Evolutionary conservation across 2,888 invertebrate genomes (phyloP), one percentile per base, ranked within the genome.

Genomic region (Lithosia quadra): DNA sequence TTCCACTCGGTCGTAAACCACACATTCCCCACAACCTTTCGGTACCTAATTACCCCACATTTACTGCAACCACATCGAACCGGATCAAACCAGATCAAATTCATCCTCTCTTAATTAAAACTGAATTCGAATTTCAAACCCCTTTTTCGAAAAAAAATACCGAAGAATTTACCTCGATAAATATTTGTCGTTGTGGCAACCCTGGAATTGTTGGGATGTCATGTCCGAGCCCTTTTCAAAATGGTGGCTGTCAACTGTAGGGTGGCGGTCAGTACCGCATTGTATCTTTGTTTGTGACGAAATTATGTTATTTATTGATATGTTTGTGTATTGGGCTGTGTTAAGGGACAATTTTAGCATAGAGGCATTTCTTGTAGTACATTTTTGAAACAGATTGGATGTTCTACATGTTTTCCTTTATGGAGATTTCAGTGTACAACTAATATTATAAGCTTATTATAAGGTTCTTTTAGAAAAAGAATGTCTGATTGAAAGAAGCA

Each of bases 171-270:
- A 72, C 72, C 77, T 84, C 85, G 83, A 86, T 88, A 91, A 90
- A 91, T 90, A 89, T 49, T 90, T 85, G 85, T 78, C 56, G 69
- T 69, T 84, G 76, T 86, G 90, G 83, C 85, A 93, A 80, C 93
- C 93, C 93, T 91, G 84, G 78, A 83, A 84, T 86, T 81, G 86
- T 82, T 80, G 78, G 83, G 80, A 80, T 87, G 90, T 89, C 90
- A 88, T 90, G 93, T 92, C 93, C 92, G 86, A 90, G 91, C 92
- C 93, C 93, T 92, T 91, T 90, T 93, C 93, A 93, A 91, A 93
- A 92, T 91, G 91, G 88, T 87, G 82, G 68, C 86, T 88, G 89
- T 88, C 89, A 90, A 75, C 74, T 79, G 61, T 66, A 80, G 87
- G 87, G 88, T 82, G 86, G 82, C 88, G 92, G 92, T 92, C 93